Evolutionary conservation across 2,888 invertebrate genomes (phyloP).

Genomic region (Drosophila austrosaltans): DNA sequence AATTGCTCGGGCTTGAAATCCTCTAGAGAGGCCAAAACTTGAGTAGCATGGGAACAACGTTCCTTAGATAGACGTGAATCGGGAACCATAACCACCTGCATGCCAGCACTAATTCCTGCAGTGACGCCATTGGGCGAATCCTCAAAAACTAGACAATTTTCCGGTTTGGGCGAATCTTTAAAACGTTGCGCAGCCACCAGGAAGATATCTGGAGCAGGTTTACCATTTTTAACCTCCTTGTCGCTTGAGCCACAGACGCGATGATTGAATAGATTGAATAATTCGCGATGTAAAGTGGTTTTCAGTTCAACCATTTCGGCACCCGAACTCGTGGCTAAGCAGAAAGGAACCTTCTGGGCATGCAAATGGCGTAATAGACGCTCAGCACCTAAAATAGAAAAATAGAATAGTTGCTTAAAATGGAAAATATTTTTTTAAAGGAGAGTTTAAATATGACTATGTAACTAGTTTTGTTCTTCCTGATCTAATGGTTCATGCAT

Average conservation of each 20-base stretch:
- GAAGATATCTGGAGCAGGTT: conserved; percentile 95
- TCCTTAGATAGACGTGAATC: conserved; percentile 85
- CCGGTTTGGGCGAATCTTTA: conserved; percentile 86
- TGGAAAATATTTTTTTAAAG: background rate
- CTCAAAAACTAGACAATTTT: conserved; percentile 92
- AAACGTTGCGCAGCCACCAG: conserved; percentile 90
- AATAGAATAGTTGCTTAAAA: background rate
- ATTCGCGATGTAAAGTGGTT: conserved; percentile 86
- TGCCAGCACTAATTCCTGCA: conserved; percentile 90
- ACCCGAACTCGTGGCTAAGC: conserved; percentile 94
- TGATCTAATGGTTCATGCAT: background rate
- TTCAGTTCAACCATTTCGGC: conserved; percentile 89
- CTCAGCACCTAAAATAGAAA: conserved; percentile 88
- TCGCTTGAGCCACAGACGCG: conserved; percentile 93
- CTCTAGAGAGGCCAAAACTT: conserved; percentile 89
- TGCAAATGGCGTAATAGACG: conserved; percentile 90
- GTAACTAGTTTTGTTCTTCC: background rate
- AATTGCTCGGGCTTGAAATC: conserved; percentile 93
- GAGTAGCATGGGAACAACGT: conserved; percentile 86
- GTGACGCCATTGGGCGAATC: conserved; percentile 95
- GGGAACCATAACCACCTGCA: conserved; percentile 94
- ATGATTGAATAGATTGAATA: conserved; percentile 89
- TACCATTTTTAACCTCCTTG: conserved; percentile 92
- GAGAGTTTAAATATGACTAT: background rate
- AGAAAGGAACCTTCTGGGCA: conserved; percentile 90